These are phyloP conservation scores for Phortica okadai DNA, from an alignment of 2,888 invertebrate genomes.

Conservation along the genomic window DNA sequence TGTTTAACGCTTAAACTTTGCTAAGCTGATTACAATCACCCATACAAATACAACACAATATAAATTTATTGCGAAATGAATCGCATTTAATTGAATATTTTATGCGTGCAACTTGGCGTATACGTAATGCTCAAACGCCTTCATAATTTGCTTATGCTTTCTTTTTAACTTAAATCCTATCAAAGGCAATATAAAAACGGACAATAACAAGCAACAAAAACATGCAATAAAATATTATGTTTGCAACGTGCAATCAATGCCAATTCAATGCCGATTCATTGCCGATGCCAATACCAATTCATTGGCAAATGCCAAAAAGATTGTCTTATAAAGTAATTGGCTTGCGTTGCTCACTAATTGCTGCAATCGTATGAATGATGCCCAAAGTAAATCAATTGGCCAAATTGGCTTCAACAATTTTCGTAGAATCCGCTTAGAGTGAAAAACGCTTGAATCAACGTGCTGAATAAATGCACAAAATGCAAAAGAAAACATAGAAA, in stretches of 20 bases:
- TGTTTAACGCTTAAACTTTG: neutral
- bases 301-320: neutral
- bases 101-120: too few species aligned
- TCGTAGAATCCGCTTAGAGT: conserved; percentile 37
- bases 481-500: neutral
- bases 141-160: too few species aligned
- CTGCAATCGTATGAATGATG: neutral
- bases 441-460: conserved; percentile 4
- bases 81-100: too few species aligned
- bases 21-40: neutral
- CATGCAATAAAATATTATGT: neutral
- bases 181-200: too few species aligned
- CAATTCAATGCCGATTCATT: too few species aligned
- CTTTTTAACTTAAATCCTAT: too few species aligned
- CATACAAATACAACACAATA: too few species aligned
- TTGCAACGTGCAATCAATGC: neutral
- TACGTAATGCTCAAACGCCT: too few species aligned
- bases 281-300: too few species aligned
- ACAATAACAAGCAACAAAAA: neutral
- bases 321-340: conserved; percentile 30
- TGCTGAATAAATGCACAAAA: conserved; percentile 2
- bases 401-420: conserved; percentile 45
- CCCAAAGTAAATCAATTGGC: conserved; percentile 12
- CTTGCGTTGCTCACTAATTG: conserved; percentile 13
- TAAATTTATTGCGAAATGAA: too few species aligned